Evolutionary conservation across 2,113 vertebrate genomes (phyloP).

Genomic region (Aspidoscelis tigris): DNA sequence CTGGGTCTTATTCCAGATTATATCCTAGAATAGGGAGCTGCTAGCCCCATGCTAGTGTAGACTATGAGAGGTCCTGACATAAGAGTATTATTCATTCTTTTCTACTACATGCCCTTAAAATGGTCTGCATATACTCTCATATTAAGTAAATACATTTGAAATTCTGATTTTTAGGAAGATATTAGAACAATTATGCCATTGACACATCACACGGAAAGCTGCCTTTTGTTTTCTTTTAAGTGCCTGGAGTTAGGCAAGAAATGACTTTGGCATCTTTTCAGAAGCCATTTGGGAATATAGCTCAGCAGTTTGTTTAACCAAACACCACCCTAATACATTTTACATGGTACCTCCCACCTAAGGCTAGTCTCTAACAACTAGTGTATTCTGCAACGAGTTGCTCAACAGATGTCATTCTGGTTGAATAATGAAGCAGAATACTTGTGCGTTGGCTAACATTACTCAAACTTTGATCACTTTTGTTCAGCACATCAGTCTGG

Average conservation of each 20-base stretch:
- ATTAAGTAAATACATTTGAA: constrained; percentile 32
- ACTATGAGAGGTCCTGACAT: no score
- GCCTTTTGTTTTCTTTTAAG: constrained; percentile 56
- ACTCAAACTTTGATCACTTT: constrained; percentile 94
- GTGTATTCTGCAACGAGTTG: constrained; percentile 91
- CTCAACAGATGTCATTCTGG: constrained; percentile 86
- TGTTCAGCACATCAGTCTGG: constrained; percentile 94
- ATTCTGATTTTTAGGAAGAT: constrained; percentile 39
- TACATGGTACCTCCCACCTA: constrained; percentile 76
- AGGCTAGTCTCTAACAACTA: constrained; percentile 81
- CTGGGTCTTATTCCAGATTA: no score
- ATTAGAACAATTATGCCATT: constrained; percentile 26
- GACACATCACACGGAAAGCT: constrained; percentile 50
- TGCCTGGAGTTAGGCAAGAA: constrained; percentile 57
- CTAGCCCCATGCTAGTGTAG: no score
- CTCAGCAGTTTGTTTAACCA: constrained; percentile 74
- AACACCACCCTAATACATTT: constrained; percentile 76
- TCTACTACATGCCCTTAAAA: no score
- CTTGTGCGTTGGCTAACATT: constrained; percentile 84
- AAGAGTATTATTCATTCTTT: no score
- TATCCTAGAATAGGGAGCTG: no score
- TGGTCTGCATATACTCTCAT: constrained; percentile 7
- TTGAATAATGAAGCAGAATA: constrained; percentile 87
- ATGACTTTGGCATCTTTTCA: constrained; percentile 65
- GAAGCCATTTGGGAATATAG: constrained; percentile 70